These are phyloP conservation scores for Caenorhabditis afra DNA, from an alignment of 2,888 invertebrate species.

Conservation along the genomic window DNA sequence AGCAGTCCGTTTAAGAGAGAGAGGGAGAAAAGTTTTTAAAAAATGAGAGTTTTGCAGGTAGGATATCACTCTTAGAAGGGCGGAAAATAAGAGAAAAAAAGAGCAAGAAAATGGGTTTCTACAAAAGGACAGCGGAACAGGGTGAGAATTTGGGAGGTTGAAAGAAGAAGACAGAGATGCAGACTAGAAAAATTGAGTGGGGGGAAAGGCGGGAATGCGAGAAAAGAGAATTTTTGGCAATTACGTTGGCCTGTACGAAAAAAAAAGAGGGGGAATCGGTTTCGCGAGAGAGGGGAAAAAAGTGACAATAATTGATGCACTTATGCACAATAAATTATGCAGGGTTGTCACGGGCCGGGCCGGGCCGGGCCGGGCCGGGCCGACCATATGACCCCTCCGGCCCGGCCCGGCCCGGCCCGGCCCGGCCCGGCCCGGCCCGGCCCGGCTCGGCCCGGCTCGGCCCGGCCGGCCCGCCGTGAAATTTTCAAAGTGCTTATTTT, in stretches of 20 bases:
- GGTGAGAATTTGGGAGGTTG: conserved; percentile 1
- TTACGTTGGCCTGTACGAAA: not conserved
- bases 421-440: too few relatives aligned
- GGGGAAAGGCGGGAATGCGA: conserved; percentile 23
- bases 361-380: too few relatives aligned
- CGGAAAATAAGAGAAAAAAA: not conserved
- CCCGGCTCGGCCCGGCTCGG: too few relatives aligned
- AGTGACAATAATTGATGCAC: not conserved
- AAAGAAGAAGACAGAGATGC: conserved; percentile 6
- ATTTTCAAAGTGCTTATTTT: too few relatives aligned
- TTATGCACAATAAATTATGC: too few relatives aligned
- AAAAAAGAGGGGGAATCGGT: not conserved
- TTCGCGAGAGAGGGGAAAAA: not conserved
- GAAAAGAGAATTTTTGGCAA: conserved; percentile 43
- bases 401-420: too few relatives aligned
- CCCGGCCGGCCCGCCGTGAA: too few relatives aligned
- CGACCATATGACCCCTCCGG: too few relatives aligned
- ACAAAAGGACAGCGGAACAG: not conserved
- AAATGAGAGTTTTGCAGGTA: not conserved
- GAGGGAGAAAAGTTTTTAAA: not conserved
- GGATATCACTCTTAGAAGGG: not conserved
- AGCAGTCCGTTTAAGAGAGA: conserved; percentile 41
- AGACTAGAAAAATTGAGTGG: conserved; percentile 24
- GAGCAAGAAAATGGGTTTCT: not conserved
- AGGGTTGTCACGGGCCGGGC: too few relatives aligned